Percentiles rank a stretch among this genome's conserved stretches.
phyloP scores from a whole-genome alignment of 2,797 vertebrate species.

The Takifugu ocellatus region DNA sequence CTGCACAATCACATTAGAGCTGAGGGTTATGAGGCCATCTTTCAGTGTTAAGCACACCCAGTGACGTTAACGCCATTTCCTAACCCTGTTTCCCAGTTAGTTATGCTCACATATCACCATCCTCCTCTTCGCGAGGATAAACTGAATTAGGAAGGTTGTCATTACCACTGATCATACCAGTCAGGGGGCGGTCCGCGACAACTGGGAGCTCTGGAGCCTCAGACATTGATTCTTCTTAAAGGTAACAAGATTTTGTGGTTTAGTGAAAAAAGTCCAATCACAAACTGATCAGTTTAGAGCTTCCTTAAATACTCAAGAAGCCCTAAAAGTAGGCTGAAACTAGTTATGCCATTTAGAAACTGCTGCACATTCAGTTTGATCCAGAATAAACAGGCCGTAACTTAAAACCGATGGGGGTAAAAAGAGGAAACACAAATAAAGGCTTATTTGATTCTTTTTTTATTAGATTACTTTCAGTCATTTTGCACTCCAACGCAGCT shows the following conservation, averaged over 20 bases:
- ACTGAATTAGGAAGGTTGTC: conserved; percentile 28
- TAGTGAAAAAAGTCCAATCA: conserved; percentile 3
- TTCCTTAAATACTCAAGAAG: too few relatives aligned
- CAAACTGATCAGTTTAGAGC: too few relatives aligned
- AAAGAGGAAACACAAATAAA: not conserved
- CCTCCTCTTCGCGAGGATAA: conserved; percentile 26
- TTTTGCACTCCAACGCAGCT: conserved; percentile 1
- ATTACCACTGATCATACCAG: conserved; percentile 43
- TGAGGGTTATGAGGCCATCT: conserved; percentile 44
- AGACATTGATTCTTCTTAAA: conserved; percentile 4
- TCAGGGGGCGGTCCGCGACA: conserved; percentile 28
- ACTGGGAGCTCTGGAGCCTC: conserved; percentile 28
- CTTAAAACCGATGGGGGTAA: not conserved
- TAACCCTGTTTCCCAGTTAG: conserved; percentile 22
- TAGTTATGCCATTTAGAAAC: too few relatives aligned
- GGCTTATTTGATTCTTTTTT: conserved; percentile 1
- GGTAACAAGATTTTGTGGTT: conserved; percentile 22
- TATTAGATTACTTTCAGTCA: not conserved
- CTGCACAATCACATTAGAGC: conserved; percentile 43
- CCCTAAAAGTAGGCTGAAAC: too few relatives aligned
- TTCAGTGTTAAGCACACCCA: conserved; percentile 39
- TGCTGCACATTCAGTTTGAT: too few relatives aligned
- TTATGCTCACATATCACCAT: conserved; percentile 11
- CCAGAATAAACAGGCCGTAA: too few relatives aligned
- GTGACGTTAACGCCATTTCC: conserved; percentile 43